Evolutionary conservation across 2,888 invertebrate species (phyloP), one percentile per base, ranked within the genome.

Genomic region (Lordiphosa andalusiaca): DNA sequence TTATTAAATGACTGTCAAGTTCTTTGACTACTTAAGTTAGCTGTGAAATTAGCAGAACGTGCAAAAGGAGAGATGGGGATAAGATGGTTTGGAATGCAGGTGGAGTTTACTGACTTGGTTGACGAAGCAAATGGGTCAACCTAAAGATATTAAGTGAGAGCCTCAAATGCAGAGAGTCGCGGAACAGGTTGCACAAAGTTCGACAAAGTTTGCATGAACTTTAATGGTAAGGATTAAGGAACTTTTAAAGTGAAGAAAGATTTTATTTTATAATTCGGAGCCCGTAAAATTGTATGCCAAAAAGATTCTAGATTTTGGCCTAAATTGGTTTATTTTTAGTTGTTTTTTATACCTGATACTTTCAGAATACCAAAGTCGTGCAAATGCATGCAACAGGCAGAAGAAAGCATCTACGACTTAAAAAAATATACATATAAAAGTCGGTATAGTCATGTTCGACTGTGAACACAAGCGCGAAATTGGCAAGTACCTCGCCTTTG

Each of bases 1-100:
- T 83, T 80, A 82, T 83, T 72, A 75, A 80, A 80, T 60, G 80
- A 71, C 71, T 62, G 44, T 57, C 63, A 74, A 57, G 51, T 47
- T 67, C 56, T 61, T 68, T 62, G 49, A 64, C 64, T 61, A 53
- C 67, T 69, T 57, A 51, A 61, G 56, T 61, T 57, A 23, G 51
- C 51, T 51, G 38, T 48, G 41, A 44, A 44, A 44, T 44, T 44
- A 44, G 44, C 30, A 23, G 16, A 44, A 30, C 30, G 30, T 30
- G 30, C 30, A 9, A 30, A 30, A 7, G 30, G 9, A 30, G 30
- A 30, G 30, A 9, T 30, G 30, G 30, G 30, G 25, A 6, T 56
- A 63, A 77, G 71, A 76, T 70, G 60, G 60, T 40, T n/a, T 46
- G 44, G 37, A 38, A 46, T 40, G 41, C 25, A 35, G 44, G 40